Evolutionary conservation across 1,140 invertebrate species (phyloP), one percentile per base, ranked within the genome.

Genomic region (Paraescarpia echinospica): DNA sequence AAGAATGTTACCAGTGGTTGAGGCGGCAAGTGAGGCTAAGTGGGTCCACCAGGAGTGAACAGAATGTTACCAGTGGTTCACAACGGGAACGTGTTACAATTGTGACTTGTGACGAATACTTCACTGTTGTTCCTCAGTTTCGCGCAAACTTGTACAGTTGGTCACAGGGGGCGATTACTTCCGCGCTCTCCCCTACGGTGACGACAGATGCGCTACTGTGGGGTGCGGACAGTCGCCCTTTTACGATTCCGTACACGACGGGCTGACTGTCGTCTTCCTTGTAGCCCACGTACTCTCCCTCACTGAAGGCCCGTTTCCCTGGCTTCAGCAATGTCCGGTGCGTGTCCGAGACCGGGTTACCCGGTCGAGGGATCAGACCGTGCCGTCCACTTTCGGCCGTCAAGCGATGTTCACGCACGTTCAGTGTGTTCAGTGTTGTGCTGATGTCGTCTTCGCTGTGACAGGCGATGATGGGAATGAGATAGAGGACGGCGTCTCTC

Each of bases 401-500:
- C 12, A 18, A 2, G 59, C 27, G 59, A 77, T 77, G 59, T 31
- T 77, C 59, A 77, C 27, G 59, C 59, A 77, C 59, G 59, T 77
- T 77, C 14, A 77, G 59, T 6, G 8, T 77, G 59, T 77, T 27
- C 59, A 77, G 27, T 18, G 59, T 77, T 77, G 59, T 12, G 59
- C 27, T 27, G 59, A 77, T 77, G 27, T 77, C 59, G 59, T 77
- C 59, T 77, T 77, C 59, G 22, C 12, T 77, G 8, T 12, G 59
- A 77, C 59, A 94, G n/a, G 92, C 90, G 12, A 94, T 89, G 12
- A 94, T 94, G 22, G 93, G 93, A n/a, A 93, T 93, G 59, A 94
- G 92, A 91, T 94, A 94, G 59, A 92, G 93, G 88, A 94, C 92
- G 35, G 93, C 93, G 33, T 94, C 59, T 31, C 92, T 92, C 31